These are phyloP conservation scores for Listronotus oregonensis DNA, from an alignment of 1,140 invertebrate genomes.

Conservation along the genomic window DNA sequence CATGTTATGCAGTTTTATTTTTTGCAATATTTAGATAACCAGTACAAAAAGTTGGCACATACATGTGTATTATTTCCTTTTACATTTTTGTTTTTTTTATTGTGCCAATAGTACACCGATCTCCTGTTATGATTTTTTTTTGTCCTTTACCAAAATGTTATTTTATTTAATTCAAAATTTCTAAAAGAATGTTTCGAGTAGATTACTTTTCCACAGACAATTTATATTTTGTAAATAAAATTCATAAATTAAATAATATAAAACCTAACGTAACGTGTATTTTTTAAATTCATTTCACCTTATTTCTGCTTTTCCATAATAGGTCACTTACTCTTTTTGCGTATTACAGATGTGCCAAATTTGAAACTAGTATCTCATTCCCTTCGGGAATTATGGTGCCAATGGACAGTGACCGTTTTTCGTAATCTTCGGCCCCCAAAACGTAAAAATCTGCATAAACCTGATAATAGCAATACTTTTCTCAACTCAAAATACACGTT, in stretches of 20 bases:
- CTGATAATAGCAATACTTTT: too few relatives aligned
- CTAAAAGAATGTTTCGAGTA: slow-evolving; percentile 20
- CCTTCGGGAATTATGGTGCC: too few relatives aligned
- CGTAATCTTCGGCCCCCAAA: too few relatives aligned
- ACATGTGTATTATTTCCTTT: slow-evolving; percentile 18
- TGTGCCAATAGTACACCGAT: slow-evolving; percentile 31
- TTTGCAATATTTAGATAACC: slow-evolving; percentile 24
- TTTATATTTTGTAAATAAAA: slow-evolving; percentile 36
- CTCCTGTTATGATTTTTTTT: slow-evolving; percentile 19
- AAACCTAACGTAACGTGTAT: background rate
- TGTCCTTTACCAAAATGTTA: slow-evolving; percentile 11
- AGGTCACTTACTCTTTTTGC: too few relatives aligned
- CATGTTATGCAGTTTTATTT: slow-evolving; percentile 9
- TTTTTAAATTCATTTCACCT: too few relatives aligned
- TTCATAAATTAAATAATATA: slow-evolving; percentile 24
- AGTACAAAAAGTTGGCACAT: slow-evolving; percentile 20
- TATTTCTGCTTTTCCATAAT: too few relatives aligned
- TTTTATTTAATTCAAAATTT: slow-evolving; percentile 15
- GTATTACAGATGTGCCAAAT: too few relatives aligned
- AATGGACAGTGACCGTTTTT: too few relatives aligned
- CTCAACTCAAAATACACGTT: too few relatives aligned
- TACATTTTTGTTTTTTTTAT: slow-evolving; percentile 10
- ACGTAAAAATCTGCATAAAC: too few relatives aligned
- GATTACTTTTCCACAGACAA: slow-evolving; percentile 19
- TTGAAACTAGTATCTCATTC: too few relatives aligned